Evolutionary conservation across 1,140 invertebrate genomes (phyloP).

Genomic region (Conus betulinus): DNA sequence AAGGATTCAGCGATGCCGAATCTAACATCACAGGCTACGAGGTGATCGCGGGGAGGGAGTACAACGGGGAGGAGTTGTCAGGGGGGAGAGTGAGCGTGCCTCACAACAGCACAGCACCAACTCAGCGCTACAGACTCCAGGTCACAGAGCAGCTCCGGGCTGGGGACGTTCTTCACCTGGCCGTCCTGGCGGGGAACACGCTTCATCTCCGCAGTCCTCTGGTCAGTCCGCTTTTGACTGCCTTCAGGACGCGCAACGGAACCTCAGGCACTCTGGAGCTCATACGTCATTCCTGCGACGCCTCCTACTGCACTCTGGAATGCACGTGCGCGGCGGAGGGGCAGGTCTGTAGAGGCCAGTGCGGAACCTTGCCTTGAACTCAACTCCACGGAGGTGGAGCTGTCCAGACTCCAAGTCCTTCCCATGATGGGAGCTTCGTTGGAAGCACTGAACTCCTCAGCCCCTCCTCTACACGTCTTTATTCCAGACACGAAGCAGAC

Average conservation of each 20-base stretch:
- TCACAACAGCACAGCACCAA: slow-evolving; percentile 14
- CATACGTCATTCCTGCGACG: slow-evolving; percentile 49
- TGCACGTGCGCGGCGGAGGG: slow-evolving; percentile 57
- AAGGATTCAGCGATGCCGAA: slow-evolving; percentile 55
- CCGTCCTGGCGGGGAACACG: slow-evolving; percentile 43
- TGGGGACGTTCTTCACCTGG: slow-evolving; percentile 42
- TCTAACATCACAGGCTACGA: slow-evolving; percentile 47
- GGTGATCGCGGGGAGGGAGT: slow-evolving; percentile 45
- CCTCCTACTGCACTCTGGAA: slow-evolving; percentile 52
- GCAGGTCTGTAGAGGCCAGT: slow-evolving; percentile 35
- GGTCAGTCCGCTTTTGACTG: slow-evolving; percentile 14
- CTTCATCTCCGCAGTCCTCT: slow-evolving; percentile 40
- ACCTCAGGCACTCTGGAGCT: slow-evolving; percentile 34
- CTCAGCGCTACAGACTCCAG: slow-evolving; percentile 26
- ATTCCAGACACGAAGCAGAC: too few relatives aligned
- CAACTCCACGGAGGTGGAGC: background rate
- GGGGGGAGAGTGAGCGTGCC: slow-evolving; percentile 30
- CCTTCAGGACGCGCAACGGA: slow-evolving; percentile 15
- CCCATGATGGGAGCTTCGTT: background rate
- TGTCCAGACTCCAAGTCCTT: background rate
- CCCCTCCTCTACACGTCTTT: background rate
- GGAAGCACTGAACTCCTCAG: background rate
- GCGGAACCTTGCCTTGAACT: background rate
- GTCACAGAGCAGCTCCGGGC: background rate
- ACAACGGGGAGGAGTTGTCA: slow-evolving; percentile 48